Conservation (phyloP, 2,797 vertebrate species). For the Rhinichthys osculus region DNA sequence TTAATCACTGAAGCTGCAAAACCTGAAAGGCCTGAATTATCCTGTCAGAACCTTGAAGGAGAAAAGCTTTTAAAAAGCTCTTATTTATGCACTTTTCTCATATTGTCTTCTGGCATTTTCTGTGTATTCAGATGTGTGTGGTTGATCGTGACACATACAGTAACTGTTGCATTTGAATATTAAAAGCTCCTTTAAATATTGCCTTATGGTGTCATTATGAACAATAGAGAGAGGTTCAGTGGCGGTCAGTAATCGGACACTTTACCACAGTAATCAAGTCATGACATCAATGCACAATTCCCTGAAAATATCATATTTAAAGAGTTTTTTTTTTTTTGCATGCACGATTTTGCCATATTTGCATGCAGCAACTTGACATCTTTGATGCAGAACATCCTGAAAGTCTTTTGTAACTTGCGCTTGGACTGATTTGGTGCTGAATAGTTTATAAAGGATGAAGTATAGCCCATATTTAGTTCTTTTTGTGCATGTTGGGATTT, state of each 20-base stretch:
- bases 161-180: not conserved
- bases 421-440: not conserved
- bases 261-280: not conserved
- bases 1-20: not conserved
- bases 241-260: too few species aligned
- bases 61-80: conserved; percentile 15
- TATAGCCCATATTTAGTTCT: not conserved
- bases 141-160: not conserved
- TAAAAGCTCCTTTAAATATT: not conserved
- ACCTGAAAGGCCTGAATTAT: conserved; percentile 28
- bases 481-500: not conserved
- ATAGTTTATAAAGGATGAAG: not conserved
- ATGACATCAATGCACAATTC: not conserved
- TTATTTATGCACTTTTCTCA: not conserved
- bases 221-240: too few species aligned
- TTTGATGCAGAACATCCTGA: not conserved
- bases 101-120: not conserved
- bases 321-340: not conserved
- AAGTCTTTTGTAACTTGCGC: not conserved
- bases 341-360: not conserved
- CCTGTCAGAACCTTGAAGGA: not conserved
- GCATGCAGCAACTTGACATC: not conserved
- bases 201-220: too few species aligned
- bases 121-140: not conserved
- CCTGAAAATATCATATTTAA: not conserved